These are phyloP conservation scores for Mycteria americana DNA, from an alignment of 2,797 vertebrate genomes.

Conservation along the genomic window DNA sequence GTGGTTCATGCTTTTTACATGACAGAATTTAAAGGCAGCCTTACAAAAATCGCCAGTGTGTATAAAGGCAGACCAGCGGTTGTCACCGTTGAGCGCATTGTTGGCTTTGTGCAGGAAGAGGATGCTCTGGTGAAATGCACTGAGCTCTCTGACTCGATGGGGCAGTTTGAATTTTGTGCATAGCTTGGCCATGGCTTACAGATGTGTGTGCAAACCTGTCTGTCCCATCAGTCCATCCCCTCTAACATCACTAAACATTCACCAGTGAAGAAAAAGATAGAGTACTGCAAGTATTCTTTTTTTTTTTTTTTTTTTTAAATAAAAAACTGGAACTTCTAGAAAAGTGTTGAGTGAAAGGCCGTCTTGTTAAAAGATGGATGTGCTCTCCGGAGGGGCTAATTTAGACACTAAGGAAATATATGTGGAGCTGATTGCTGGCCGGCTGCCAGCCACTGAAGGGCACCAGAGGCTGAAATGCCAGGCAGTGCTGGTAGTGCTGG, in stretches of 20 bases:
- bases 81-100: not conserved
- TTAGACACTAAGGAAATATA: constrained; percentile 60
- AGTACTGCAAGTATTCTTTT: not conserved
- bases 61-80: not conserved
- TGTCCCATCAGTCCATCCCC: not conserved
- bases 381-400: constrained; percentile 44
- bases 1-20: not conserved
- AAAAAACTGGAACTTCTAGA: not conserved
- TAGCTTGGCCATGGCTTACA: not conserved
- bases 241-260: not conserved
- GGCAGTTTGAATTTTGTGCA: not conserved
- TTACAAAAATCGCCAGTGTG: not conserved
- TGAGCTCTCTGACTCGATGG: not conserved
- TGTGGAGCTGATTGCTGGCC: not conserved
- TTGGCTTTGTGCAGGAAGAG: not conserved
- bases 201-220: not conserved
- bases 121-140: not conserved
- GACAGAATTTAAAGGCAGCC: not conserved
- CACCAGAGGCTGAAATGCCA: constrained; percentile 56
- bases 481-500: constrained; percentile 26
- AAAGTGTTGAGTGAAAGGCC: not conserved
- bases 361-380: constrained; percentile 13
- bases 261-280: not conserved
- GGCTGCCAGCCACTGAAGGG: constrained; percentile 56
- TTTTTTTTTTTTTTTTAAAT: not conserved